Base-by-base conservation (phyloP, 2,113 vertebrate species). In the Lutjanus erythropterus region DNA sequence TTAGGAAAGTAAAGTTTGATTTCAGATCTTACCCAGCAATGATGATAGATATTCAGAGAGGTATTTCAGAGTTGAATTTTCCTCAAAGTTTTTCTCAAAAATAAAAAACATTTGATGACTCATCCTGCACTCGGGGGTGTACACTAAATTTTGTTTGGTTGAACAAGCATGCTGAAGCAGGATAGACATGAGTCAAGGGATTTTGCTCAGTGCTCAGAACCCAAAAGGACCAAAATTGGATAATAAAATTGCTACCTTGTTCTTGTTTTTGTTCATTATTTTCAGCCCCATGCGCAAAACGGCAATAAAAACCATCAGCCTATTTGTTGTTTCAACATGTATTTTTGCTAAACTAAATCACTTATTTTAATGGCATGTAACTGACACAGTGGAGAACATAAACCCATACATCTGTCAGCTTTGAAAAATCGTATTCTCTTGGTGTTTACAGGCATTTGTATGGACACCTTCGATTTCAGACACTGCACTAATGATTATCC, bases 401-500 rank as follows among this genome's bases (percentile, higher is more conserved):
- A 72, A 69, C 7, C 55, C 39, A 42, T 9, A 35, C 21, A 59
- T 61, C 60, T 55, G 47, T 49, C 67, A 59, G 31, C 59, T 87
- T 71, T 87, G 58, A 66, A 85, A 62, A 41, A 8, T 2, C 5
- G 1, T 15, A 25, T 58, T 81, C 33, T 79, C 49, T 53, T 42
- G 64, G 71, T 75, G 75, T 89, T 69, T 85, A 72, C 37, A 83
- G 75, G 52, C 66, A 60, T 87, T 64, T 73, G 29, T 33, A 18
- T 42, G 84, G 75, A 74, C 76, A 44, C 72, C 73, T 29, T 80
- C 6, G 9, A 29, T 83, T 81, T 61, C 86, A 77, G 81, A 71
- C 55, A n/a, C 81, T 42, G 72, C 66, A 16, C 66, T 60, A 70
- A 81, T 78, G 85, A 82, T 78, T 74, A 84, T 85, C 79, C 11